Base-by-base conservation (phyloP, 23 tunicate species). In the Clavelina lepadiformis region DNA sequence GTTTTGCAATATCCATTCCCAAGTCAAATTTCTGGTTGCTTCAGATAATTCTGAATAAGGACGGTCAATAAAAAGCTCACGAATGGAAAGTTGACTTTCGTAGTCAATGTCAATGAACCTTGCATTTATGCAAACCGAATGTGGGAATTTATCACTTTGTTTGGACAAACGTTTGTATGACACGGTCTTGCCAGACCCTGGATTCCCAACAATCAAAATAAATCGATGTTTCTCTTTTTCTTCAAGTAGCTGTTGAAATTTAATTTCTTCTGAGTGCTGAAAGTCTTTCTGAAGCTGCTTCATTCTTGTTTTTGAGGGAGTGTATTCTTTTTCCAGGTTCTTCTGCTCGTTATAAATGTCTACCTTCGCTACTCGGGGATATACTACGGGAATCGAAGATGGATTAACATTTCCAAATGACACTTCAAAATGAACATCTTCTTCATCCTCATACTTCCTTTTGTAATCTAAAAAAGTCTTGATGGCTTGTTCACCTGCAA, bases 101-200 rank as follows among this genome's bases (percentile, higher is more conserved):
- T 56, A 56, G 23, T 34, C 61, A 2, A 56, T 5, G 30, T 56
- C 61, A 33, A 56, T 56, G 30, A 56, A 56, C 30, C 31, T 5
- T n/a, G n/a, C n/a, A n/a, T n/a, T n/a, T n/a, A n/a, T n/a, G n/a
- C n/a, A n/a, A 2, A 56, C 15, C 29, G 30, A 34, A 56, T 28
- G 28, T 11, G 15, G 15, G 15, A 11, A 15, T n/a, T n/a, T n/a
- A n/a, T n/a, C n/a, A n/a, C n/a, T n/a, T n/a, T n/a, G n/a, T n/a
- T n/a, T n/a, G 2, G 61, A 33, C 6, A 56, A 26, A 28, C 31
- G 28, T 56, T 56, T 23, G 2, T 33, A 56, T 34, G 30, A 56
- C 2, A 34, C 30, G 61, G 61, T 56, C 30, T 56, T 56, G 61
- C 61, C 61, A 22, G 31, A 22, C 15, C 61, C 61, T 13, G 61